Base-by-base conservation (phyloP, 2,113 vertebrate species). In the Neogobius melanostomus region DNA sequence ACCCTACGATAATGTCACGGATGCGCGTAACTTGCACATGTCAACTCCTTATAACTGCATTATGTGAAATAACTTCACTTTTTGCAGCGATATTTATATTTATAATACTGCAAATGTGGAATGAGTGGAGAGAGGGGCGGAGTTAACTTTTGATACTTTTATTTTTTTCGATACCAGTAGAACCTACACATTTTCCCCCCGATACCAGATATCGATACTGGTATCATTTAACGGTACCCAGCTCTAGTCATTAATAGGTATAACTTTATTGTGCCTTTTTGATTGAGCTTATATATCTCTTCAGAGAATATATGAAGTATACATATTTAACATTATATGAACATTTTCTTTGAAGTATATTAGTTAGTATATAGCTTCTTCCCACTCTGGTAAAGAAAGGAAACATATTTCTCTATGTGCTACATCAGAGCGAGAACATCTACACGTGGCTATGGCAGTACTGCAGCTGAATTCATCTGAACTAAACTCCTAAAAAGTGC, bases 341-440 rank as follows among this genome's bases (percentile, higher is more conserved):
- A 21, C 21, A 51, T 11, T 14, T 36, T 5, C 28, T 36, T 36
- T 36, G 28, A 36, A 36, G 28, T 5, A 36, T 36, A 36, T 36
- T 36, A 11, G 21, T 59, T 42, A 36, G 28, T 61, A 45, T n/a
- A 8, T 44, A 42, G 11, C 11, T 42, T 42, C 28, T 21, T 11
- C 14, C 11, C 21, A 21, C 21, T 21, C 28, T 59, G 53, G 53
- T 28, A 59, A 28, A 59, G 56, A 53, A 2, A 53, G 51, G 6
- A 59, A 59, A 43, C 59, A 45, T 61, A n/a, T 15, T 61, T 45
- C 42, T 45, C 42, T n/a, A 15, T 61, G 42, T 44, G 59, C 59
- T 61, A 61, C 59, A 61, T 61, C n/a, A 45, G 36, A 61, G 49
- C 11, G 59, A 61, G 8, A 14, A 61, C 6, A 45, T 36, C 15